Base-by-base conservation (phyloP, 2,888 invertebrate genomes). In the Lampropteryx suffumata region DNA sequence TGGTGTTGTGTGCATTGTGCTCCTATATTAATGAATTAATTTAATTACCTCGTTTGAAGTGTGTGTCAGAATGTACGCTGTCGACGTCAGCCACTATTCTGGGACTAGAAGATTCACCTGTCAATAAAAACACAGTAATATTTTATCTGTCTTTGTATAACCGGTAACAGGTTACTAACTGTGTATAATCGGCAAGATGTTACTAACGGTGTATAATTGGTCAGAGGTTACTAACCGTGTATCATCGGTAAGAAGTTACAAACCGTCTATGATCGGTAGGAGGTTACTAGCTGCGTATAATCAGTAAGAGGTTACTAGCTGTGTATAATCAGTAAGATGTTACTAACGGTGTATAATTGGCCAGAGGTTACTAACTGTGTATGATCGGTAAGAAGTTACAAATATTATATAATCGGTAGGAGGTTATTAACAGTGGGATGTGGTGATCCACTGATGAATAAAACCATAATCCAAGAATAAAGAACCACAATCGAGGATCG, bases 81-180 rank as follows among this genome's bases (percentile, higher is more conserved):
- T 92, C 92, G 3, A 92, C 91, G 46, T 92, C 92, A 0, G 92
- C 91, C 0, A 91, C 85, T 57, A 92, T 87, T 10, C 92, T 78
- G 0, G 92, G 92, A 50, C 92, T 92, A 8, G 90, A 84, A 0
- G 92, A 84, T 62, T 92, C 92, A 32, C 91, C 92, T 78, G 77
- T 11, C 73, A 34, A 11, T 2, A 26, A 32, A n/a, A n/a, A n/a
- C n/a, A n/a, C n/a, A n/a, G n/a, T n/a, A n/a, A n/a, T n/a, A n/a
- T n/a, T n/a, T n/a, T n/a, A n/a, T n/a, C n/a, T n/a, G n/a, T n/a
- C 17, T 17, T 3, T 17, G 2, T 4, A 17, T 4, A 17, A 17
- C 4, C 17, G 17, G 17, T 4, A 4, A 17, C 4, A 2, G 4
- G 17, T 17, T 17, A 17, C 17, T 17, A 17, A 17, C 4, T n/a